Evolutionary conservation across 2,888 invertebrate genomes (phyloP), one percentile per base, ranked within the genome.

Genomic region (Hermaeophaga mercurialis): DNA sequence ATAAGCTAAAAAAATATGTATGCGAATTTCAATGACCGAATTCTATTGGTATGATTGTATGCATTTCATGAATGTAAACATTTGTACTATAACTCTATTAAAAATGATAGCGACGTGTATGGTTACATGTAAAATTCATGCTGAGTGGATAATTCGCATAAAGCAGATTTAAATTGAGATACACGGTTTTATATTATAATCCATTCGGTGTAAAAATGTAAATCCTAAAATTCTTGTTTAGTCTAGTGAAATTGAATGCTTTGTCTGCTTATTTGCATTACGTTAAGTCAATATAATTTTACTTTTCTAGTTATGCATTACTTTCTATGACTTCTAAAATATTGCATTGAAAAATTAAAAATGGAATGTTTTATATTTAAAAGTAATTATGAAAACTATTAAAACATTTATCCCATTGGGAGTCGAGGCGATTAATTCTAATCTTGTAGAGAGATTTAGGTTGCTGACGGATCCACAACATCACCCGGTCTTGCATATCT

Each of bases 31-130:
- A 53, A 53, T 45, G 26, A 34, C 2, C 36, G 45, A 53, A 53
- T 45, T 55, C 34, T 28, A 36, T 36, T 44, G 49, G 55, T 44
- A 44, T 55, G 44, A 49, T 28, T 28, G 44, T 26, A 18, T 55
- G 34, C 34, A 26, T 43, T 55, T 55, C 43, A 49, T 55, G 48
- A 44, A 36, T 49, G 55, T 49, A 49, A 55, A 55, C 44, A 55
- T 49, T 55, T 43, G 44, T 36, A 49, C 55, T 55, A 18, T 19
- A 34, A 44, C 34, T 43, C 36, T 22, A 50, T 50, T 39, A 34
- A 44, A 52, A 52, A 33, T 34, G 36, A 44, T 52, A 52, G 22
- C 33, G 33, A 34, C 43, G 33, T 15, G 24, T 26, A 31, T 34
- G 43, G 24, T 44, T 31, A 15, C 26, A 22, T 22, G 43, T 52